Conservation (phyloP, 2,797 vertebrate species). For the Pachyuromys duprasi region DNA sequence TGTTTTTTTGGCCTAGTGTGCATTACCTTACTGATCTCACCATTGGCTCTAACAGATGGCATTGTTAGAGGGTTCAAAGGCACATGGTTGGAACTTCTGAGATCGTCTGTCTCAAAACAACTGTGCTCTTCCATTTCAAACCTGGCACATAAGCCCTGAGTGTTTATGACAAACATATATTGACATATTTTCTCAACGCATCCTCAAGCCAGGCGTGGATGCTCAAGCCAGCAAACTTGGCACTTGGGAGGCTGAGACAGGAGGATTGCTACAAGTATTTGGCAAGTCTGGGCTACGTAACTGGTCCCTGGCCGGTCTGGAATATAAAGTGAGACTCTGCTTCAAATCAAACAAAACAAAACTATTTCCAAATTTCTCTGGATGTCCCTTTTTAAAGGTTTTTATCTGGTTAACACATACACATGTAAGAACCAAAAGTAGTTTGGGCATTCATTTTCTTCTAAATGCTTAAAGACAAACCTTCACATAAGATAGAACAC, state of each 20-base stretch:
- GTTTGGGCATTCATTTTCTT: background rate
- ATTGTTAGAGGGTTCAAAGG: background rate
- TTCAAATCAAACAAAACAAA: background rate
- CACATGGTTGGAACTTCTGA: background rate
- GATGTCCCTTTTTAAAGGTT: background rate
- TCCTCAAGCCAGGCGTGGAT: background rate
- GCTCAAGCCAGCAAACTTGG: background rate
- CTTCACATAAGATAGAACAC: background rate
- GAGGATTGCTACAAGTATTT: background rate
- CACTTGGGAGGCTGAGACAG: background rate
- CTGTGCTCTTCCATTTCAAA: conserved; percentile 33
- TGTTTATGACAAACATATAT: background rate
- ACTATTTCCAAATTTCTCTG: background rate
- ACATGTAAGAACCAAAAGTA: background rate
- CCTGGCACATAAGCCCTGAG: background rate
- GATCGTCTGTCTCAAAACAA: background rate
- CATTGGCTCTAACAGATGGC: background rate
- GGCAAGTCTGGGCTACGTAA: background rate
- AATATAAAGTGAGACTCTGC: background rate
- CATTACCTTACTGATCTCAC: background rate
- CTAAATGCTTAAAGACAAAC: background rate
- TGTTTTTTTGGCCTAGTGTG: background rate
- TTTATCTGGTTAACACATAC: background rate
- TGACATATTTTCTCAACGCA: background rate
- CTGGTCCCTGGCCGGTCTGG: background rate